A percentile compares a stretch with the other conserved stretches of the same genome.
Conservation (phyloP, 92 coral and sea anemone genomes). For the Meandrina meandrites region DNA sequence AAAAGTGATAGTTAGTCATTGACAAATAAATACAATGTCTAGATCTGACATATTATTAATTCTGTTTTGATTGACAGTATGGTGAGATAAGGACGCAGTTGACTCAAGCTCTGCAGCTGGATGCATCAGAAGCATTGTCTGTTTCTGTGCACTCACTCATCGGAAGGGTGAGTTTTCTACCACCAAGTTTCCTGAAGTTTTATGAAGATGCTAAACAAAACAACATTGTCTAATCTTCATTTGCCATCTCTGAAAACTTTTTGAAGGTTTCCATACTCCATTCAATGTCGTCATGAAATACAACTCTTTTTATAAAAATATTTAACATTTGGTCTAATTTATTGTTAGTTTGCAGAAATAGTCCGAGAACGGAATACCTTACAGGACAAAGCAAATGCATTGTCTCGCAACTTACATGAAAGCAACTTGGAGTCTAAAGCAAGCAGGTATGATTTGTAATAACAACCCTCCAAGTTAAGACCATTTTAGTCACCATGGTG, state of each 20-base stretch:
- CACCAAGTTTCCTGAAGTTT: too few species aligned
- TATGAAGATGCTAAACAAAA: neutral
- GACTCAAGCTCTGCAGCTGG: conserved; percentile 70
- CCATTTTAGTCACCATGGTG: too few species aligned
- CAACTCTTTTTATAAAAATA: too few species aligned
- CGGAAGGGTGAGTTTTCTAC: conserved; percentile 62
- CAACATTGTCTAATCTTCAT: neutral
- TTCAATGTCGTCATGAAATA: too few species aligned
- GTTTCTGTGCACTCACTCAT: conserved; percentile 70
- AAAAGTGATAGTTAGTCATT: too few species aligned
- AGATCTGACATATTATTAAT: neutral
- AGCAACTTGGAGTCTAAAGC: conserved; percentile 97
- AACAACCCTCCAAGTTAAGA: too few species aligned
- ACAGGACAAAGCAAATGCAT: conserved; percentile 73
- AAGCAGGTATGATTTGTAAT: conserved; percentile 77
- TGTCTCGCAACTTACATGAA: conserved; percentile 89
- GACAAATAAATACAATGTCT: too few species aligned
- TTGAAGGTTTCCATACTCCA: too few species aligned
- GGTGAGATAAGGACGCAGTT: conserved; percentile 78
- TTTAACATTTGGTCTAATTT: neutral
- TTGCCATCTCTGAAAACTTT: too few species aligned
- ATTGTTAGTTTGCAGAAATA: conserved; percentile 73
- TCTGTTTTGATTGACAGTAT: conserved; percentile 47
- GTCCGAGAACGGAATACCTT: conserved; percentile 73
- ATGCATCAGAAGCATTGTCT: conserved; percentile 60